Evolutionary conservation across 2,888 invertebrate species (phyloP), one percentile per base, ranked within the genome.

Genomic region (Orthonevra nobilis): DNA sequence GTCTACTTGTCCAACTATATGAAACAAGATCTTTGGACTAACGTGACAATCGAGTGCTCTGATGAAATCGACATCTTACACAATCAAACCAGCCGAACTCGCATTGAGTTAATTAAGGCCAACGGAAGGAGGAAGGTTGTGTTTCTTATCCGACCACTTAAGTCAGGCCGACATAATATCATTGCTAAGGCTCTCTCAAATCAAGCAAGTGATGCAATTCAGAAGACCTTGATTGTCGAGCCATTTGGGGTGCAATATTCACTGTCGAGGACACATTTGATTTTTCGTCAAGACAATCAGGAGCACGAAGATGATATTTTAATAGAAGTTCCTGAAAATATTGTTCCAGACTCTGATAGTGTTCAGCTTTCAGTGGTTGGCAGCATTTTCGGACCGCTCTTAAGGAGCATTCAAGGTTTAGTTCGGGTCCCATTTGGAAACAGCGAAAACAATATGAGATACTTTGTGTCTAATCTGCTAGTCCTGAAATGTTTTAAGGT

Each of bases 1-100:
- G 92, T 93, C 23, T 91, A 93, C 3, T 91, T 95, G 2, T 93
- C 93, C 86, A 96, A 96, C 87, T 93, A 95, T 85, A 90, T 93
- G 89, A 90, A 91, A 42, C 90, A 90, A 82, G 92, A 93, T 82
- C 86, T 92, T 0, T 88, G 86, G 60, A 93, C 92, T 0, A 92
- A 93, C 72, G 91, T 95, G 0, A 92, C 92, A 0, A 85, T 95
- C 68, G 92, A 92, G 81, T 92, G 92, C 86, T 89, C 90, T 5
- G 90, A 91, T 38, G 91, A 91, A 52, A 90, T 91, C 1, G 69
- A 79, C 3, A 52, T 52, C 19, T 42, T 66, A 0, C 66, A 82
- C 6, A 28, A 6, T 0, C 44, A 6, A 10, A 58, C 26, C 7
- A 30, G n/a, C 28, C 12, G 3, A 12, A 1, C 3, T n/a, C n/a